Base-by-base conservation (phyloP, 64 coral and sea anemone species). In the Exaiptasia diaphana region DNA sequence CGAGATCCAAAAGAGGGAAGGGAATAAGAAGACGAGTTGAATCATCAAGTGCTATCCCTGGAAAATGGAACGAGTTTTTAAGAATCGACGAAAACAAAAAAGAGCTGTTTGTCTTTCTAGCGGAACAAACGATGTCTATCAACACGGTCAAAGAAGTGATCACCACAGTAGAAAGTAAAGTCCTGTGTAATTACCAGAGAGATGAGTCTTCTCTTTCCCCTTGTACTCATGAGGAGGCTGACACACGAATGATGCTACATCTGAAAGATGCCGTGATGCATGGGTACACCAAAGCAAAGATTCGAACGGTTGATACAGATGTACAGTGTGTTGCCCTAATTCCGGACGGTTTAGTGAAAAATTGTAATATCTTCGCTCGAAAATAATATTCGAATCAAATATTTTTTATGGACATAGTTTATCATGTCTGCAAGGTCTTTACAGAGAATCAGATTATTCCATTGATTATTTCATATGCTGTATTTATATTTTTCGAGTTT, bases 41-140 rank as follows among this genome's bases (percentile, higher is more conserved):
- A 18, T 12, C 71, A 56, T 59, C 60, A 23, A 87, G 18, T 61
- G 20, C 41, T 63, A 57, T 87, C 58, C 77, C 84, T 53, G 41
- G 84, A 77, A 88, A 93, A 43, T 93, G 84, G 84, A 81, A 79
- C 53, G 41, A 50, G 22, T 87, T 93, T 70, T 50, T 93, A 32
- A 67, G 38, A 20, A 75, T 70, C 56, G 64, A 78, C 54, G 83
- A 67, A 25, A 93, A 91, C 37, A 91, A 93, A 42, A 50, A 41
- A 26, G 75, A 93, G 53, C 65, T 92, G 9, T 92, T 86, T 34
- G 27, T 22, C 43, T 81, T 86, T 40, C 68, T 93, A 26, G 76
- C 74, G 38, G 53, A 28, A 41, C 61, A 5, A 53, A 54, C 36
- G 15, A 38, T 56, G 27, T 73, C 41, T 36, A 79, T 49, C 65